A percentile compares a stretch with the other conserved stretches of the same genome.
These are phyloP conservation scores for Amniataba percoides DNA, from an alignment of 2,797 vertebrate species.

Conservation along the genomic window DNA sequence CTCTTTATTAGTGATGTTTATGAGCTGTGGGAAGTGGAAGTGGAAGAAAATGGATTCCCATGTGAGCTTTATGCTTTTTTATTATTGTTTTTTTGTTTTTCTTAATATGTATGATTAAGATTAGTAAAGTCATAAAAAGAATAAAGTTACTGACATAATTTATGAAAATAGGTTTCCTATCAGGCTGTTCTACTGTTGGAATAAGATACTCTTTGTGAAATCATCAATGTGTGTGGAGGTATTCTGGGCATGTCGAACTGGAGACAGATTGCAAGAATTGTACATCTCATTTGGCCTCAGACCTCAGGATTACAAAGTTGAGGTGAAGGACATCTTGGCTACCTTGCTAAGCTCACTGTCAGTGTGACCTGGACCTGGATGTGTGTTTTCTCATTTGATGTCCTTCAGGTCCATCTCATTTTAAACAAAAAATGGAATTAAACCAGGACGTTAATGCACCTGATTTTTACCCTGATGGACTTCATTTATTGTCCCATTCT, in stretches of 20 bases:
- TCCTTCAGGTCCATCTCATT: neutral
- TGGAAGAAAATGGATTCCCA: neutral
- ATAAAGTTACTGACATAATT: neutral
- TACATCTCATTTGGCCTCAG: neutral
- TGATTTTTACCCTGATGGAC: neutral
- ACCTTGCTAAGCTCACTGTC: neutral
- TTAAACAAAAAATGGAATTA: neutral
- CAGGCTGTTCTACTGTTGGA: neutral
- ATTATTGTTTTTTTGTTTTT: neutral
- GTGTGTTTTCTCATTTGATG: neutral
- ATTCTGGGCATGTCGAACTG: neutral
- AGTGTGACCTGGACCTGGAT: neutral
- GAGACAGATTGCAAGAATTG: neutral
- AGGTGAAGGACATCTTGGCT: neutral
- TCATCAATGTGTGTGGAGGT: neutral
- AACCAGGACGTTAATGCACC: neutral
- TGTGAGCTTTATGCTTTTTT: neutral
- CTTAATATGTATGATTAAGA: neutral
- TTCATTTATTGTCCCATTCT: neutral
- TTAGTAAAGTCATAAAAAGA: no score
- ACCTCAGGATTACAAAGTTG: neutral
- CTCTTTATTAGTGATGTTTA: neutral
- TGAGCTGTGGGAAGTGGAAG: neutral
- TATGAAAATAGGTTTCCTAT: neutral
- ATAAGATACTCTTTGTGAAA: neutral